Base-by-base conservation (phyloP, 2,113 vertebrate genomes). In the Clarias macrocephalus region DNA sequence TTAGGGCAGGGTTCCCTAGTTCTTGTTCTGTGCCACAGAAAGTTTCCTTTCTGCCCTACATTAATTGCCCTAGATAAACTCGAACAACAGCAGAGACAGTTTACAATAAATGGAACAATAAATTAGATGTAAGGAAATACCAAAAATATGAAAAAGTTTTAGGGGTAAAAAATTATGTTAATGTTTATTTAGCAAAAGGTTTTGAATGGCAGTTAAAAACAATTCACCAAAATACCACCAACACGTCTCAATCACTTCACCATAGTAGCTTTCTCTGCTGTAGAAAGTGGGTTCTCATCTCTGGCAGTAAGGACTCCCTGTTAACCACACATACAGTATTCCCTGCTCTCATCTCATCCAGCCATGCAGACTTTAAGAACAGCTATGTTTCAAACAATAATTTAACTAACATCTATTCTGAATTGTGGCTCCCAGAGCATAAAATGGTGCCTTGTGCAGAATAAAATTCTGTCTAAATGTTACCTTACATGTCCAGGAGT, bases 61-160 rank as follows among this genome's bases (percentile, higher is more conserved):
- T 80, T 80, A 80, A 60, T 80, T 80, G 56, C 28, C 77, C 77
- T 80, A 80, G 37, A 80, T 80, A 80, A 80, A 80, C 77, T 28
- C 28, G 1, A 80, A 76, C 73, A 76, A 76, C 73, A 76, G 42
- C 23, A 76, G 70, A 73, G 21, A 25, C 59, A 80, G 77, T 60
- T 80, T 7, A 18, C 77, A 80, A 80, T 59, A 33, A 80, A 80
- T 33, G n/a, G 25, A 79, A 57, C 54, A 79, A 79, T 56, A 79
- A 77, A 79, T 54, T 30, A 16, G 54, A 79, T 79, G 2, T 18
- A 56, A 79, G 13, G 15, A 77, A 56, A 76, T 16, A 16, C 6
- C 13, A 30, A 57, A 57, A 30, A 28, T 57, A 79, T 5, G 16
- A 5, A 5, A 5, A 16, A 5, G 11, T 30, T 16, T 16, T 33